A percentile compares a stretch with the other conserved stretches of the same genome.
These are phyloP conservation scores for Cantharis lateralis DNA, from an alignment of 2,888 invertebrate genomes.

Conservation along the genomic window DNA sequence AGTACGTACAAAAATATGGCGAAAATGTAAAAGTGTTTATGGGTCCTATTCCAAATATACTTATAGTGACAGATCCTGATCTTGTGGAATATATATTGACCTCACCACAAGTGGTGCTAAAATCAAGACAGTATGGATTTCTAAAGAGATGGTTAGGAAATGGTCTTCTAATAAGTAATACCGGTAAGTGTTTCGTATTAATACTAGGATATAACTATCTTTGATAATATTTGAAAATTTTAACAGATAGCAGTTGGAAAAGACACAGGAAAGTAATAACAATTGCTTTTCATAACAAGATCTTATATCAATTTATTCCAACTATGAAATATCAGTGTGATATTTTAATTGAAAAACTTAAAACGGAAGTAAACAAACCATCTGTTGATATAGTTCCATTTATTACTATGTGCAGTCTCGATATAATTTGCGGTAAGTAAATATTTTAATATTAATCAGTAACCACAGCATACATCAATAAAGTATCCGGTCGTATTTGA, in stretches of 20 bases:
- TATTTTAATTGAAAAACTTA: conserved; percentile 62
- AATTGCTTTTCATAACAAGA: conserved; percentile 80
- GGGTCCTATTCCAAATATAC: conserved; percentile 21
- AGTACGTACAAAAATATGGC: conserved; percentile 26
- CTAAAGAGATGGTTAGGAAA: conserved; percentile 49
- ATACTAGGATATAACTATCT: background rate
- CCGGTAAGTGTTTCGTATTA: background rate
- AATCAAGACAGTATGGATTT: conserved; percentile 46
- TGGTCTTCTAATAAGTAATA: conserved; percentile 43
- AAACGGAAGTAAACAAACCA: conserved; percentile 50
- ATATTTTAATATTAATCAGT: too few relatives aligned
- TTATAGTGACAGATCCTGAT: conserved; percentile 25
- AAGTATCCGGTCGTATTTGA: too few relatives aligned
- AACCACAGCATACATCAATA: too few relatives aligned
- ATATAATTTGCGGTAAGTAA: conserved; percentile 65
- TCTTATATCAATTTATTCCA: conserved; percentile 72
- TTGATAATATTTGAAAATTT: background rate
- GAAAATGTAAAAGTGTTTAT: conserved; percentile 28
- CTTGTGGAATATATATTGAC: conserved; percentile 42
- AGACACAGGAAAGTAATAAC: conserved; percentile 72
- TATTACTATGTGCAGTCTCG: conserved; percentile 64
- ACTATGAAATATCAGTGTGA: conserved; percentile 69
- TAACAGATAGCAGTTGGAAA: conserved; percentile 64
- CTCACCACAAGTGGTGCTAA: conserved; percentile 45
- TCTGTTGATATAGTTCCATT: conserved; percentile 65